Evolutionary conservation across 2,113 vertebrate genomes (phyloP), one percentile per base, ranked within the genome.

Genomic region (Sciurus niger): DNA sequence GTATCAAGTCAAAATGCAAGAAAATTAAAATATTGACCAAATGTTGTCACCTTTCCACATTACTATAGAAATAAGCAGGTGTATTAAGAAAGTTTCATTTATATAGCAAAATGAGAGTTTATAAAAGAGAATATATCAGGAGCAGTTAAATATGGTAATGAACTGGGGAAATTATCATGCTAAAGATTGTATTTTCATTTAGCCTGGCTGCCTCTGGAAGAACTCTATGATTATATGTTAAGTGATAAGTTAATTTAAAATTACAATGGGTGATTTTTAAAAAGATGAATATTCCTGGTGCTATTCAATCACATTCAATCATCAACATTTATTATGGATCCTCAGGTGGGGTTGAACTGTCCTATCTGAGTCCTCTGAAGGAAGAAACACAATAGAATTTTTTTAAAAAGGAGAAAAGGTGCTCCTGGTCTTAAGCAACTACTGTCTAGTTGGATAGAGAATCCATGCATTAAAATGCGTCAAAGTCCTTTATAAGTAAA

Each of bases 161-260:
- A 87, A 48, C 32, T 86, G 2, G 22, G 77, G 86, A 95, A 95
- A 92, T 32, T 68, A 67, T 67, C 43, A 79, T 30, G 53, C 24
- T 70, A 46, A 94, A 40, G 43, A 70, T 6, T 55, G 68, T n/a
- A 70, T 93, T 88, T 78, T 79, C 60, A 95, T 86, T 79, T 90
- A 83, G 77, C 14, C 22, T 91, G 34, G 11, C 43, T 96, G 14
- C 37, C 51, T 93, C 67, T 77, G 53, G 11, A 89, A 77, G 28
- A 3, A 14, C 30, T 93, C 17, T 83, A 65, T 86, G 74, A 93
- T 53, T 94, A 67, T n/a, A 79, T 79, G 67, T 88, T 95, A 80
- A 84, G 16, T 68, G 60, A 48, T 30, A 94, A 92, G 12, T 73
- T 83, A 48, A 86, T 89, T 89, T 92, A 92, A 96, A 96, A 51